Base-by-base conservation (phyloP, 2,113 vertebrate species). In the Megalops atlanticus region DNA sequence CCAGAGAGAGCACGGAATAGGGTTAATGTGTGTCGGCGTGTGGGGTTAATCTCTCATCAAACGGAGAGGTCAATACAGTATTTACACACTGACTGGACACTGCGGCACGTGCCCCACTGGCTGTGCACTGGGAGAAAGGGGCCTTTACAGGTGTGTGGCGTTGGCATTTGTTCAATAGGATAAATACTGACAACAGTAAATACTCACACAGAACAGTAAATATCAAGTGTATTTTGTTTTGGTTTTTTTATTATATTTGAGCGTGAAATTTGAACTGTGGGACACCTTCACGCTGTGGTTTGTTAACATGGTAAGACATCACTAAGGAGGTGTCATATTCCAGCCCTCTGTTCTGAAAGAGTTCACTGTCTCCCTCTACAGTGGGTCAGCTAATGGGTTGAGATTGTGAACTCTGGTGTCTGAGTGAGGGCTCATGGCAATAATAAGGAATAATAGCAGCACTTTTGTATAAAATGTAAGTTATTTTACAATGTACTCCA, bases 1-100 rank as follows among this genome's bases (percentile, higher is more conserved):
- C 80, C 87, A 83, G 84, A 58, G 41, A 24, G 78, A 38, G 43
- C 40, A 78, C 81, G 86, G 88, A 84, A 81, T 86, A 84, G 87
- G 93, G 90, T 93, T 91, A 93, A 92, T 91, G 85, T 86, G 89
- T 87, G 86, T 87, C 84, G 84, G 82, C 83, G 87, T 80, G 82
- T 81, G 81, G 85, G 89, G 90, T 92, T 93, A 91, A 93, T 89
- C 88, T 89, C 83, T 88, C 78, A 86, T 91, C 90, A 92, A 84
- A 90, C 85, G 84, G 82, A 73, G 83, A 85, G 88, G 89, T 87
- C 87, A 89, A 43, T 36, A 78, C 86, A 74, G 52, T 83, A 15
- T 92, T 92, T 89, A 87, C 80, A 84, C 79, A 49, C 27, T 54
- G 33, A 64, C 81, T 77, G 84, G 85, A 90, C 86, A 83, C 77